Conservation (phyloP, 2,888 invertebrate genomes). For the Brachylomia viminalis region DNA sequence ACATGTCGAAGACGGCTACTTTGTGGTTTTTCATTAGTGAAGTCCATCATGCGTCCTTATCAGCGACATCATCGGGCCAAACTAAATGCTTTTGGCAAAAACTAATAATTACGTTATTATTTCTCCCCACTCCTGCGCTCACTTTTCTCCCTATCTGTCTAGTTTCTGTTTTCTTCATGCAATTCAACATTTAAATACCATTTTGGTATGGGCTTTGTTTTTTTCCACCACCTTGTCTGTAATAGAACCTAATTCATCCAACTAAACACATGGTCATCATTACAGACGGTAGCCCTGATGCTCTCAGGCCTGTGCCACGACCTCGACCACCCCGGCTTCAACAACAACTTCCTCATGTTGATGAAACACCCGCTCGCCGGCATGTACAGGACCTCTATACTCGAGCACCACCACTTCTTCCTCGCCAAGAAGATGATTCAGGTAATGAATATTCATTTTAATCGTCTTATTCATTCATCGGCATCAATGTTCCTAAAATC, state of each 20-base stretch:
- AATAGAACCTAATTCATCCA: not conserved
- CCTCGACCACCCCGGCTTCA: slow-evolving; percentile 91
- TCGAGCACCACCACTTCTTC: slow-evolving; percentile 91
- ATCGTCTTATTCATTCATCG: not conserved
- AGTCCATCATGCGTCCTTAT: not conserved
- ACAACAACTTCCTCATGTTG: slow-evolving; percentile 91
- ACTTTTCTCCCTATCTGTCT: no score
- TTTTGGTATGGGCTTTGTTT: not conserved
- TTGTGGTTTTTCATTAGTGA: not conserved
- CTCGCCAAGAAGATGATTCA: slow-evolving; percentile 90
- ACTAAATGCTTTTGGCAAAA: no score
- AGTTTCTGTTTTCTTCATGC: no score
- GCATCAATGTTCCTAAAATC: not conserved
- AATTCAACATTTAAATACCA: no score
- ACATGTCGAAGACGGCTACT: not conserved
- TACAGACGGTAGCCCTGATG: slow-evolving; percentile 89
- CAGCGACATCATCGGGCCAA: not conserved
- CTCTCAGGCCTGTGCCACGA: slow-evolving; percentile 91
- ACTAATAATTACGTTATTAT: no score
- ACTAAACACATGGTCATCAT: not conserved
- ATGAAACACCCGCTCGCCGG: slow-evolving; percentile 88
- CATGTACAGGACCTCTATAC: slow-evolving; percentile 90
- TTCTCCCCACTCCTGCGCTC: no score
- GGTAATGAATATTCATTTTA: slow-evolving; percentile 81
- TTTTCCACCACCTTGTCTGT: not conserved